These are phyloP conservation scores for Enteromius radiatus DNA, from an alignment of 2,797 vertebrate species.

Conservation along the genomic window DNA sequence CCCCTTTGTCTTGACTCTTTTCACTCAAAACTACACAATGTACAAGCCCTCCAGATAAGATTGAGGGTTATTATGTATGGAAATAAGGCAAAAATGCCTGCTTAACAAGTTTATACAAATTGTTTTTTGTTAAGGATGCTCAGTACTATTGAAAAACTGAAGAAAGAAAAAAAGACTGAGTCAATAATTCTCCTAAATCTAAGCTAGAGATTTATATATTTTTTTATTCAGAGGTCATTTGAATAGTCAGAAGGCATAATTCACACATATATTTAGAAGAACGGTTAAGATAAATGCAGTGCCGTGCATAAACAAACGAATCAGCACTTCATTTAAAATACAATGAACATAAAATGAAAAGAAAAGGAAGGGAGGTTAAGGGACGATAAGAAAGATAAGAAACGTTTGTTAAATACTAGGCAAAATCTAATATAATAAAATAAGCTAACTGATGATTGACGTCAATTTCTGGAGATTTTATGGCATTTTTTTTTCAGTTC, in stretches of 20 bases:
- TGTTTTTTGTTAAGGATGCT: constrained; percentile 81
- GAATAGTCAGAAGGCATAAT: neutral
- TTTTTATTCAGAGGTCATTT: neutral
- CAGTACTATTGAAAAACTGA: constrained; percentile 68
- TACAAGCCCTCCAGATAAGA: constrained; percentile 78
- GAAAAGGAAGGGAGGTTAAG: neutral
- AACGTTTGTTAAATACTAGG: neutral
- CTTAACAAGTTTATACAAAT: constrained; percentile 90
- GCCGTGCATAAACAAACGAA: neutral
- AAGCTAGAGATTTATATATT: neutral
- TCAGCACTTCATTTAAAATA: neutral
- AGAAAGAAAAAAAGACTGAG: constrained; percentile 72
- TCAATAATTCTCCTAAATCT: constrained; percentile 40
- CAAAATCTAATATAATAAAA: neutral
- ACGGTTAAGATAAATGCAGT: neutral
- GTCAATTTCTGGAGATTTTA: too few relatives aligned
- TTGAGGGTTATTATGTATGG: constrained; percentile 86
- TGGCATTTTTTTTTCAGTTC: too few relatives aligned
- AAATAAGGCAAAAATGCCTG: constrained; percentile 86
- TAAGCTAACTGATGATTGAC: neutral
- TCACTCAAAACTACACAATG: constrained; percentile 89
- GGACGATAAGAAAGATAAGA: neutral
- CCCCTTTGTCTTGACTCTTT: constrained; percentile 83
- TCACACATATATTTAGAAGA: neutral
- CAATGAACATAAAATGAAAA: neutral